A percentile compares a stretch with the other conserved stretches of the same genome.
Conservation (phyloP, 1,140 invertebrate species). For the Eubasilissa regina region DNA sequence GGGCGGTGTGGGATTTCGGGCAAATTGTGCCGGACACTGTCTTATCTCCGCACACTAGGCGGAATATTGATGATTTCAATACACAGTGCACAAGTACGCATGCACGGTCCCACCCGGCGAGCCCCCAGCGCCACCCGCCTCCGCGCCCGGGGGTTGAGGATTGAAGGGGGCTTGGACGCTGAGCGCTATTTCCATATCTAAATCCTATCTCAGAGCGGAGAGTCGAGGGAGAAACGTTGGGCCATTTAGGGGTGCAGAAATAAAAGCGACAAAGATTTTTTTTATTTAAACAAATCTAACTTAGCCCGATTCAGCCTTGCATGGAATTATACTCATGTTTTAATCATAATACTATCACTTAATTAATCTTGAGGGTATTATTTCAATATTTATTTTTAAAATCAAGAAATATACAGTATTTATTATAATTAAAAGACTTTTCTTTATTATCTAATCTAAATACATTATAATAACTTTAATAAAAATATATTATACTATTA, state of each 20-base stretch:
- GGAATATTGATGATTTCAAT: slow-evolving; percentile 61
- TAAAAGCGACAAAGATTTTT: slow-evolving; percentile 1
- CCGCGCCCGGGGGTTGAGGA: background rate
- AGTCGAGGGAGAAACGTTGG: slow-evolving; percentile 4
- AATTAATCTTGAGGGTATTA: no score
- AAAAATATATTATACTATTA: no score
- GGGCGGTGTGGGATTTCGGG: slow-evolving; percentile 45
- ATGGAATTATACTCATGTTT: no score
- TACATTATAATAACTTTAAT: no score
- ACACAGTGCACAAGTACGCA: slow-evolving; percentile 57
- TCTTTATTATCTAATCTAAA: no score
- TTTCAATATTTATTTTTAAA: no score
- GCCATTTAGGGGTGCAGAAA: background rate
- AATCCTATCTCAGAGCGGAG: slow-evolving; percentile 30
- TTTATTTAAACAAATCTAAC: no score
- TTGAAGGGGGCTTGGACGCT: slow-evolving; percentile 53
- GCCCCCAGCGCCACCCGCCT: background rate
- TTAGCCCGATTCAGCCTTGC: no score
- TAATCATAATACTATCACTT: no score
- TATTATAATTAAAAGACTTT: no score
- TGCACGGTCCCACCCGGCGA: slow-evolving; percentile 43
- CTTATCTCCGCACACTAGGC: slow-evolving; percentile 60
- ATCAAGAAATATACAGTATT: no score
- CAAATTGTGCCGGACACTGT: slow-evolving; percentile 60
- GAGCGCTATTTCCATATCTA: slow-evolving; percentile 60